Evolutionary conservation across 2,888 invertebrate genomes (phyloP).

Genomic region (Gnatocerus cornutus): DNA sequence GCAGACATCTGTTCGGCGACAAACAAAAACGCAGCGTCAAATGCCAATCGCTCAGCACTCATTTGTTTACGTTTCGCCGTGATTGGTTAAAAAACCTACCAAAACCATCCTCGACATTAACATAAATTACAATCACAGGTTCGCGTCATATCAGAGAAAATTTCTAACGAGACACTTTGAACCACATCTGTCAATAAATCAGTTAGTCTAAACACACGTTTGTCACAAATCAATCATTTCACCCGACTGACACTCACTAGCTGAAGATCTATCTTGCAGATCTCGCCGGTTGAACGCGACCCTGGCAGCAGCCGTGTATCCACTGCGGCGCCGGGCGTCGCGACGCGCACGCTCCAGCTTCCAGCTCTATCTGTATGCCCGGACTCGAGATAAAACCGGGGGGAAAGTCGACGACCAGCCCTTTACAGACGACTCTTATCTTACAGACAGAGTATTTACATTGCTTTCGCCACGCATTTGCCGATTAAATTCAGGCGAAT

Average conservation of each 20-base stretch:
- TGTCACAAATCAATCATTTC: slow-evolving; percentile 50
- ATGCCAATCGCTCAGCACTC: slow-evolving; percentile 9
- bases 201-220: slow-evolving; percentile 42
- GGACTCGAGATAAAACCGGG: slow-evolving; percentile 65
- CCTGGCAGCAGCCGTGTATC: slow-evolving; percentile 68
- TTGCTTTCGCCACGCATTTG: slow-evolving; percentile 24
- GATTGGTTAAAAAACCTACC: slow-evolving; percentile 38
- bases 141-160: slow-evolving; percentile 37
- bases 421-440: slow-evolving; percentile 47
- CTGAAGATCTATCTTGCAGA: slow-evolving; percentile 58
- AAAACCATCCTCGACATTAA: slow-evolving; percentile 37
- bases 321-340: slow-evolving; percentile 68
- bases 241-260: slow-evolving; percentile 45
- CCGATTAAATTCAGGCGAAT: slow-evolving; percentile 7
- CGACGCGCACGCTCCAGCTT: slow-evolving; percentile 68
- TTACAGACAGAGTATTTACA: slow-evolving; percentile 30
- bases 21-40: slow-evolving; percentile 3
- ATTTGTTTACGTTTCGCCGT: slow-evolving; percentile 19
- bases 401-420: slow-evolving; percentile 49
- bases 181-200: slow-evolving; percentile 26
- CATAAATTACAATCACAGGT: slow-evolving; percentile 42
- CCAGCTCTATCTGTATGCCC: slow-evolving; percentile 67
- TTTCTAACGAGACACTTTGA: slow-evolving; percentile 32
- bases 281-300: slow-evolving; percentile 63
- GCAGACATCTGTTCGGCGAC: background rate